phyloP scores from a whole-genome alignment of 2,888 invertebrate genomes.

The Leptothorax acervorum region DNA sequence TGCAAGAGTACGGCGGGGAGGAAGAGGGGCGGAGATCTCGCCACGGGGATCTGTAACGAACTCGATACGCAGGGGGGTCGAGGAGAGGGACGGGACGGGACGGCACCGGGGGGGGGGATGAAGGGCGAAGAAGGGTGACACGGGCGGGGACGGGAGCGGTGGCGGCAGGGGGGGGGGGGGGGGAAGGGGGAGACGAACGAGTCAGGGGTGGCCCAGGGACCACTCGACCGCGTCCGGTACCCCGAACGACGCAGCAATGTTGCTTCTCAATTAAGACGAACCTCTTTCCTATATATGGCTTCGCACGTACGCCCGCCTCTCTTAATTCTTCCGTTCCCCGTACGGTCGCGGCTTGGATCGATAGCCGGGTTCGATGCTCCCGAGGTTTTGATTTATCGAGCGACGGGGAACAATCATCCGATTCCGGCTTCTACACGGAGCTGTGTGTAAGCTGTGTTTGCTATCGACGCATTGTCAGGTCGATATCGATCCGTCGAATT shows the following conservation, averaged over 20 bases:
- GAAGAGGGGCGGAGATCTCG: slow-evolving; percentile 80
- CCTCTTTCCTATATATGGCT: slow-evolving; percentile 13
- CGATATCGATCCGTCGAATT: slow-evolving; percentile 46
- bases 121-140: slow-evolving; percentile 56
- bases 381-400: slow-evolving; percentile 9
- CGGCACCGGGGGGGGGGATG: slow-evolving; percentile 39
- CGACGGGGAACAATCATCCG: slow-evolving; percentile 1
- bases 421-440: background rate
- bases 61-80: slow-evolving; percentile 82
- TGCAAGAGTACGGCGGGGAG: slow-evolving; percentile 40
- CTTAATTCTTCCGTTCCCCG: background rate
- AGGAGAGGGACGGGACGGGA: slow-evolving; percentile 58
- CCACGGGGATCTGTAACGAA: slow-evolving; percentile 84
- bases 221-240: slow-evolving; percentile 57
- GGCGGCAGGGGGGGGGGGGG: background rate
- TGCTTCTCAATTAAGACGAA: slow-evolving; percentile 42
- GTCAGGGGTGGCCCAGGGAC: slow-evolving; percentile 75
- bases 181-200: slow-evolving; percentile 58
- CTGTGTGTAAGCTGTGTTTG: slow-evolving; percentile 35
- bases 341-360: background rate
- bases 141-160: background rate
- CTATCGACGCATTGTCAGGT: slow-evolving; percentile 22
- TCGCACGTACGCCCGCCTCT: background rate
- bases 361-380: slow-evolving; percentile 1
- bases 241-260: slow-evolving; percentile 56